A percentile compares a stretch with the other conserved stretches of the same genome.
These are phyloP conservation scores for Poeciliopsis infans DNA, from an alignment of 2,797 vertebrate genomes.

Conservation along the genomic window DNA sequence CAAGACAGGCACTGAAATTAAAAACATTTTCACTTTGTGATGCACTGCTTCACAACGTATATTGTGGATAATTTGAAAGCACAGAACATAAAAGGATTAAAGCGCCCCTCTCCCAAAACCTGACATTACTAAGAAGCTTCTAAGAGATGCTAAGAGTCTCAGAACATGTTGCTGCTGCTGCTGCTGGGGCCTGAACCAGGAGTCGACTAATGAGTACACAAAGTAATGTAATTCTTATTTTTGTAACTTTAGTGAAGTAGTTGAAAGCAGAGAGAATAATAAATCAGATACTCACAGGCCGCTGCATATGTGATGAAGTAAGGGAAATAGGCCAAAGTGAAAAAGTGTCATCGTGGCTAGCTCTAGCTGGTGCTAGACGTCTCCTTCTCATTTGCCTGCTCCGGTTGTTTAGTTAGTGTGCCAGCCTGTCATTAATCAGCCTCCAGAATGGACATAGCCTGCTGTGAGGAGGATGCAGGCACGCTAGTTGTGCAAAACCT, in stretches of 20 bases:
- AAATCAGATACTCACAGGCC: constrained; percentile 87
- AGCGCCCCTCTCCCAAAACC: constrained; percentile 26
- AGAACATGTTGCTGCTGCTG: constrained; percentile 17
- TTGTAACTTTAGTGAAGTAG: not conserved
- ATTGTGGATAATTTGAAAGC: not conserved
- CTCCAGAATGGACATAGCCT: too few species aligned
- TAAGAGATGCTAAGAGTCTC: constrained; percentile 22
- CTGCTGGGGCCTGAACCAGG: not conserved
- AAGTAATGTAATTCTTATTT: not conserved
- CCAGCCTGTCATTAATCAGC: too few species aligned
- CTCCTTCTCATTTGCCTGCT: too few species aligned
- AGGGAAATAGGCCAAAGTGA: constrained; percentile 94
- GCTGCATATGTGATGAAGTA: constrained; percentile 96
- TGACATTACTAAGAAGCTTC: constrained; percentile 61
- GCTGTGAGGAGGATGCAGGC: too few species aligned
- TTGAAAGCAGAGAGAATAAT: not conserved
- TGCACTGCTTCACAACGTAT: not conserved
- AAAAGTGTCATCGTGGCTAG: constrained; percentile 87
- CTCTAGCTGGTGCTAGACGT: too few species aligned
- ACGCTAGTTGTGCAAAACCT: too few species aligned
- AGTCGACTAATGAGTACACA: not conserved
- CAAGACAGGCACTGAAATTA: not conserved
- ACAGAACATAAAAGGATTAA: constrained; percentile 57
- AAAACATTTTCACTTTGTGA: not conserved
- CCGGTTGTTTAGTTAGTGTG: too few species aligned